A percentile compares a stretch with the other conserved stretches of the same genome.
Conservation (phyloP, 92 coral and sea anemone genomes). For the Galaxea fascicularis region DNA sequence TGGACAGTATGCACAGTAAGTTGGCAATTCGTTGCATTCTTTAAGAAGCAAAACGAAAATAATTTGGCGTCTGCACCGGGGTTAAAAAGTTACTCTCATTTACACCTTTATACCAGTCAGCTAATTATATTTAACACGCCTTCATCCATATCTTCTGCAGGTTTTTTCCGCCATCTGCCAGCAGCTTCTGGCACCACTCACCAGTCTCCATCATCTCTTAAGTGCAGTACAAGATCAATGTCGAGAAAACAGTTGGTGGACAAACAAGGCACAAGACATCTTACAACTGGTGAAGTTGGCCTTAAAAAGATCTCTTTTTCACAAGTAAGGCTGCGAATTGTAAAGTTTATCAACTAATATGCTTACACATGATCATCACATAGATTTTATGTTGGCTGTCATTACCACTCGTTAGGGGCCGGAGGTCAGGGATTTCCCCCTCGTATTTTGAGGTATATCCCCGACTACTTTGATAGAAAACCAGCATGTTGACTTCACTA, state of each 20-base stretch:
- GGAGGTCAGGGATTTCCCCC: no score
- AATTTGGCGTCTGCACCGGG: no score
- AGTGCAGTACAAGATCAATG: not conserved
- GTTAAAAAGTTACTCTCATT: no score
- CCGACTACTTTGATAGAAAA: no score
- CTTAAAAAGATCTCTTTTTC: conserved; percentile 30
- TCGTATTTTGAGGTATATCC: no score
- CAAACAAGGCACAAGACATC: not conserved
- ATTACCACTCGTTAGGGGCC: no score
- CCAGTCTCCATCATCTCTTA: conserved; percentile 35
- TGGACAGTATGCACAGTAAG: no score
- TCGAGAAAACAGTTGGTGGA: not conserved
- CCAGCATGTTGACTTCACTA: no score
- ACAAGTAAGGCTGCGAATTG: conserved; percentile 1
- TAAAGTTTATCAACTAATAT: not conserved
- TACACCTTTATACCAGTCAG: not conserved
- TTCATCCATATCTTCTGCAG: conserved; percentile 3
- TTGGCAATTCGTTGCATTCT: no score
- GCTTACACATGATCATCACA: no score
- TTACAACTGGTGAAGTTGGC: conserved; percentile 5
- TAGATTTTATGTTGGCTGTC: no score
- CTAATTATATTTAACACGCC: not conserved
- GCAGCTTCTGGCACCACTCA: conserved; percentile 67
- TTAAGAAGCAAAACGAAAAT: no score
- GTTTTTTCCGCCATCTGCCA: conserved; percentile 78